phyloP scores from a whole-genome alignment of 1,140 invertebrate genomes.

The Aphelenchoides fujianensis region DNA sequence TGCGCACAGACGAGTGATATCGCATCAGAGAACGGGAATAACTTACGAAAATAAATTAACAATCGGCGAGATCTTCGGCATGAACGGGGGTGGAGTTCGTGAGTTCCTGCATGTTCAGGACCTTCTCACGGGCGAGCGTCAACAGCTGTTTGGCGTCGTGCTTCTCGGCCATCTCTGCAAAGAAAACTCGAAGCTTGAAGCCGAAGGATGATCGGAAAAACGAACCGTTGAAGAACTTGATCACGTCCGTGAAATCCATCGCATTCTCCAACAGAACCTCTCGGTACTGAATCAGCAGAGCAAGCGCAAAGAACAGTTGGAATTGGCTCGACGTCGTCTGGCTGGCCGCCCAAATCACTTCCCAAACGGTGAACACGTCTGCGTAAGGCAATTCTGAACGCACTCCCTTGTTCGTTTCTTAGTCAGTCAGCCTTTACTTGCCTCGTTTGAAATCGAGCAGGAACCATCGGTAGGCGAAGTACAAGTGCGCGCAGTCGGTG shows the following conservation, averaged over 20 bases:
- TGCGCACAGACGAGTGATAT: not conserved
- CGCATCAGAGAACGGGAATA: too few species aligned
- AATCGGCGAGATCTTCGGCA: not conserved
- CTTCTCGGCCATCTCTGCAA: constrained; percentile 53
- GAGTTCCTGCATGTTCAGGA: constrained; percentile 34
- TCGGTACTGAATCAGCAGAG: constrained; percentile 83
- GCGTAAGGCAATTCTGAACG: constrained; percentile 78
- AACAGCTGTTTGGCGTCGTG: constrained; percentile 41
- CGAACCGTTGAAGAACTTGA: constrained; percentile 92
- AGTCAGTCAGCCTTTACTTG: constrained; percentile 47
- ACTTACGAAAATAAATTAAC: constrained; percentile 9
- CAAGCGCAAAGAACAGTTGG: constrained; percentile 85
- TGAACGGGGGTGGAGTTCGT: not conserved
- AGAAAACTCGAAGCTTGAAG: constrained; percentile 11
- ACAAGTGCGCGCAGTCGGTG: constrained; percentile 92
- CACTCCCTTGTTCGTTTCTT: constrained; percentile 4
- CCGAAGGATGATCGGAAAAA: not conserved
- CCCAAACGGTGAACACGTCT: constrained; percentile 88
- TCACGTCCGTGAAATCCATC: constrained; percentile 96
- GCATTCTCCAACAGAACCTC: constrained; percentile 88
- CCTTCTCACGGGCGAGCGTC: constrained; percentile 40
- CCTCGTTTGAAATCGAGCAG: constrained; percentile 75
- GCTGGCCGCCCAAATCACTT: constrained; percentile 88
- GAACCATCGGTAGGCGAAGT: constrained; percentile 93
- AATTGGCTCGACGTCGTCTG: constrained; percentile 81